Evolutionary conservation across 2,888 invertebrate species (phyloP).

Genomic region (Dryococelus australis): DNA sequence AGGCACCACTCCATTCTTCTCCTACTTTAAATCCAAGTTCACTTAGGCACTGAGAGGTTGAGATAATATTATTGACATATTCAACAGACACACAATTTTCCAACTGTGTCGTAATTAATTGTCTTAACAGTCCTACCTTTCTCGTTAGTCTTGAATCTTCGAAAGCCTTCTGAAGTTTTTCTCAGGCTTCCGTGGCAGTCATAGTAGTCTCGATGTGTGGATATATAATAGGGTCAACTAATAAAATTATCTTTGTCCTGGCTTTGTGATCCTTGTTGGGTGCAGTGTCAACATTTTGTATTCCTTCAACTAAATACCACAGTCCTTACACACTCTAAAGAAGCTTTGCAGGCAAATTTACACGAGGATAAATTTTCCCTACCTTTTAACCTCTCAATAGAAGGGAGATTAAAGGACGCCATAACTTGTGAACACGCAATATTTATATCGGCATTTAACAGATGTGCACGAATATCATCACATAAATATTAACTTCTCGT

Average conservation of each 20-base stretch:
- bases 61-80: neutral
- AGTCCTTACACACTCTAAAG: neutral
- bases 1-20: neutral
- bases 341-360: neutral
- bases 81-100: neutral
- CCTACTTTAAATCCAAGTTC: neutral
- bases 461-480: too few relatives aligned
- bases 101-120: neutral
- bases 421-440: neutral
- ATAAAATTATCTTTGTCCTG: neutral
- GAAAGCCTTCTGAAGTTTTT: neutral
- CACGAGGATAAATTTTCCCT: neutral
- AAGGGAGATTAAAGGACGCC: neutral
- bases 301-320: neutral
- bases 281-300: neutral
- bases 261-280: neutral
- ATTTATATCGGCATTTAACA: too few relatives aligned
- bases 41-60: neutral
- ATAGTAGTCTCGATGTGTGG: neutral
- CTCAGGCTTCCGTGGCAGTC: neutral
- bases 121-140: neutral
- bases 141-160: neutral
- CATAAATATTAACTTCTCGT: too few relatives aligned
- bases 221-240: neutral
- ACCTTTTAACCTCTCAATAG: neutral